Percentiles rank a stretch among this genome's conserved stretches.
These are phyloP conservation scores for Tribolium castaneum DNA, from an alignment of 1,140 invertebrate genomes.

Conservation along the genomic window DNA sequence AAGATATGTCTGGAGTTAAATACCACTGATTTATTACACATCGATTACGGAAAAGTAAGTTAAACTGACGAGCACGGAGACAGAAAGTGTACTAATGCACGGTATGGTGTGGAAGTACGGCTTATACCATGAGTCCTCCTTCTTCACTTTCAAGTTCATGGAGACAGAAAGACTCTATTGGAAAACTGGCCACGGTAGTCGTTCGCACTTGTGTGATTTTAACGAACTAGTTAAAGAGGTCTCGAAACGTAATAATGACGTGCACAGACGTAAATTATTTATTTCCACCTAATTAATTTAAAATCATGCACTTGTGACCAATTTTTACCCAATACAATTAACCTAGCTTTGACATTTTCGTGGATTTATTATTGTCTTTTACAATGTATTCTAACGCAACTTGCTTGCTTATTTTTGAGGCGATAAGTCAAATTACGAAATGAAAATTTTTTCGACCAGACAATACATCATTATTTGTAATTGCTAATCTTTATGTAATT, in stretches of 20 bases:
- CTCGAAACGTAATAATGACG: neutral
- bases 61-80: neutral
- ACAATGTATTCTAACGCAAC: no score
- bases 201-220: neutral
- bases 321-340: neutral
- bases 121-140: neutral
- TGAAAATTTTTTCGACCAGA: neutral
- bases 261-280: neutral
- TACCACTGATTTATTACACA: neutral
- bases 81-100: neutral
- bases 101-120: neutral
- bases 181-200: neutral
- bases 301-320: neutral
- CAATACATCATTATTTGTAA: neutral
- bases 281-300: neutral
- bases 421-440: neutral
- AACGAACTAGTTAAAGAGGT: neutral
- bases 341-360: neutral
- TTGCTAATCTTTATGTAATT: neutral
- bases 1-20: neutral
- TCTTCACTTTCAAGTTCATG: constrained; percentile 12
- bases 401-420: neutral
- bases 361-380: neutral
- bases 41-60: neutral
- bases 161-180: neutral